Conservation (phyloP, 2,797 vertebrate species). For the Hippopotamyrus pictus region DNA sequence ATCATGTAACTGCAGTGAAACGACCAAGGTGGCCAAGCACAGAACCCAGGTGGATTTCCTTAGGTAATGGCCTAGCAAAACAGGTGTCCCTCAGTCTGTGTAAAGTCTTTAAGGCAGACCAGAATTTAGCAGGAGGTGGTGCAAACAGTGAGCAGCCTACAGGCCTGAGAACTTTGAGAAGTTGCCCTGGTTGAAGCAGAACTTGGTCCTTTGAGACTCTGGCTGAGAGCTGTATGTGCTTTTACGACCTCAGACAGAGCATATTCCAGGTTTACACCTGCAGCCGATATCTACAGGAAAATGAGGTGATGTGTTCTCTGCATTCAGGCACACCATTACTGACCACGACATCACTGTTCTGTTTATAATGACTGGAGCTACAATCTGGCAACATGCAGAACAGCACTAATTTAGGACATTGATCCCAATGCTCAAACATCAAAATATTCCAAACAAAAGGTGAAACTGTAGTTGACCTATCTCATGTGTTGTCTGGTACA, state of each 20-base stretch:
- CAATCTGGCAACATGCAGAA: not conserved
- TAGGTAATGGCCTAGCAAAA: not conserved
- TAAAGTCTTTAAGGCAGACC: not conserved
- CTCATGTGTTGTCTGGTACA: conserved; percentile 62
- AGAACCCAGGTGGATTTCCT: not conserved
- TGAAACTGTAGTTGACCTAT: not conserved
- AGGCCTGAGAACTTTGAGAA: conserved; percentile 58
- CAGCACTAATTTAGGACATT: not conserved
- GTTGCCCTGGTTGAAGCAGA: conserved; percentile 94
- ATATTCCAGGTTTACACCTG: not conserved
- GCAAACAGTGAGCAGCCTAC: not conserved
- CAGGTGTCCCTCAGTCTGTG: not conserved
- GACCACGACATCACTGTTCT: not conserved
- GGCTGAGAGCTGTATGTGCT: conserved; percentile 75
- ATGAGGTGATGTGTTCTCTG: not conserved
- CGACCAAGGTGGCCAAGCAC: not conserved
- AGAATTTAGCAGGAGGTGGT: not conserved
- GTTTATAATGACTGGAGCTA: not conserved
- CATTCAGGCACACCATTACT: not conserved
- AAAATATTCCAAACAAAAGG: not conserved
- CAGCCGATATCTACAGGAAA: not conserved
- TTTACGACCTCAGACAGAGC: conserved; percentile 22
- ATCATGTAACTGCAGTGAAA: not conserved
- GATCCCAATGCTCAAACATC: not conserved
- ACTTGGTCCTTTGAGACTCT: conserved; percentile 81